Conservation (phyloP, 2,888 invertebrate genomes). For the Trilocha varians region DNA sequence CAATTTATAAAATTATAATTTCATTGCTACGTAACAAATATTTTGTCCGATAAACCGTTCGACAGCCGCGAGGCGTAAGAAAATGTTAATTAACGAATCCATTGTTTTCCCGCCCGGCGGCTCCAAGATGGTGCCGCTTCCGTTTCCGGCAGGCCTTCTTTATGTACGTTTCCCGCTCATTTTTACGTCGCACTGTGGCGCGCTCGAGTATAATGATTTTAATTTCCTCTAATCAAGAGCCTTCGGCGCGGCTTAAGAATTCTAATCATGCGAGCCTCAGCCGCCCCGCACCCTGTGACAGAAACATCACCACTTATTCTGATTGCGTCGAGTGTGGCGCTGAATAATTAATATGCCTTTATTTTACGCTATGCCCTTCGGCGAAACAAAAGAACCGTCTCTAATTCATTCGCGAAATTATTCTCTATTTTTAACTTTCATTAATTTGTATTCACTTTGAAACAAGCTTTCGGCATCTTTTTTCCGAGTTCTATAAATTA, state of each 20-base stretch:
- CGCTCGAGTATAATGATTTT: conserved; percentile 71
- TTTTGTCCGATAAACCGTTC: conserved; percentile 74
- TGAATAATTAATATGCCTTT: conserved; percentile 72
- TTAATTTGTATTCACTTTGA: too few species aligned
- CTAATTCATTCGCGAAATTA: background rate
- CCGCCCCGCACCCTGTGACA: conserved; percentile 53
- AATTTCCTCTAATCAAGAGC: conserved; percentile 74
- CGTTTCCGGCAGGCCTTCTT: conserved; percentile 70
- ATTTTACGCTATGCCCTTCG: conserved; percentile 51
- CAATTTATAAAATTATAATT: conserved; percentile 50
- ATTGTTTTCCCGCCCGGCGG: conserved; percentile 80
- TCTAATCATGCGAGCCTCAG: conserved; percentile 59
- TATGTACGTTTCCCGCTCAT: conserved; percentile 68
- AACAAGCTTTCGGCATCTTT: too few species aligned
- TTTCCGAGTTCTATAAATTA: too few species aligned
- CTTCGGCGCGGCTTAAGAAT: conserved; percentile 71
- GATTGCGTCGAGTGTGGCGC: conserved; percentile 72
- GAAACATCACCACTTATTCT: conserved; percentile 73
- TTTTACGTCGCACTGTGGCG: conserved; percentile 66
- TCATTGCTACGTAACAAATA: conserved; percentile 67
- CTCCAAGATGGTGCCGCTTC: conserved; percentile 74
- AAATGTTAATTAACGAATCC: conserved; percentile 85
- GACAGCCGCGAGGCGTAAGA: conserved; percentile 77
- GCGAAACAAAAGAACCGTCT: conserved; percentile 54
- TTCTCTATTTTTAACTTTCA: background rate